These are phyloP conservation scores for Anhinga anhinga DNA, from an alignment of 2,113 vertebrate genomes.

Conservation along the genomic window DNA sequence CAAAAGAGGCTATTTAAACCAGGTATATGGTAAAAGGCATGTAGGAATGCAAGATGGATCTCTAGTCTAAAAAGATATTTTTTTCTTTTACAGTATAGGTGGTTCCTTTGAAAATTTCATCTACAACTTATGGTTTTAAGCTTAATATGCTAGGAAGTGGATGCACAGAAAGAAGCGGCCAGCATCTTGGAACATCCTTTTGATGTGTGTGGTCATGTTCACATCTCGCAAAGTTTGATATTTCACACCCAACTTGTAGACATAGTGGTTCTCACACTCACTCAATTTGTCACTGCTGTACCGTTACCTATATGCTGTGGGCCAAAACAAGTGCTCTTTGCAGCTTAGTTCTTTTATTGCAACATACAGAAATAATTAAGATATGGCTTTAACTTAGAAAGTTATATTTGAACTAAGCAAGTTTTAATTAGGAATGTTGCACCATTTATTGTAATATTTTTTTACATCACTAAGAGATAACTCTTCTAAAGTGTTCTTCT, in stretches of 20 bases:
- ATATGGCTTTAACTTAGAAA: not conserved
- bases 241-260: not conserved
- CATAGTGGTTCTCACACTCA: not conserved
- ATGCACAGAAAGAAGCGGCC: not conserved
- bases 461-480: not conserved
- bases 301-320: not conserved
- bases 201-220: not conserved
- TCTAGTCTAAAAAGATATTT: not conserved
- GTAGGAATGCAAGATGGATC: not conserved
- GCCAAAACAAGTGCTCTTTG: not conserved
- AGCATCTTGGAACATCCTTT: not conserved
- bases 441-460: not conserved
- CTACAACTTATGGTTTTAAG: not conserved
- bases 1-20: not conserved
- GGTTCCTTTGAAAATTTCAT: not conserved
- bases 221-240: not conserved
- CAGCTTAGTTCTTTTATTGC: not conserved
- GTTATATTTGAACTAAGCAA: not conserved
- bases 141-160: not conserved
- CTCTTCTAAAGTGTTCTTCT: not conserved
- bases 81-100: not conserved
- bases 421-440: not conserved
- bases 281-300: not conserved
- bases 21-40: not conserved
- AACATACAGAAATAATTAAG: not conserved